These are phyloP conservation scores for Formica selysi DNA, from an alignment of 1,140 invertebrate species.

Conservation along the genomic window DNA sequence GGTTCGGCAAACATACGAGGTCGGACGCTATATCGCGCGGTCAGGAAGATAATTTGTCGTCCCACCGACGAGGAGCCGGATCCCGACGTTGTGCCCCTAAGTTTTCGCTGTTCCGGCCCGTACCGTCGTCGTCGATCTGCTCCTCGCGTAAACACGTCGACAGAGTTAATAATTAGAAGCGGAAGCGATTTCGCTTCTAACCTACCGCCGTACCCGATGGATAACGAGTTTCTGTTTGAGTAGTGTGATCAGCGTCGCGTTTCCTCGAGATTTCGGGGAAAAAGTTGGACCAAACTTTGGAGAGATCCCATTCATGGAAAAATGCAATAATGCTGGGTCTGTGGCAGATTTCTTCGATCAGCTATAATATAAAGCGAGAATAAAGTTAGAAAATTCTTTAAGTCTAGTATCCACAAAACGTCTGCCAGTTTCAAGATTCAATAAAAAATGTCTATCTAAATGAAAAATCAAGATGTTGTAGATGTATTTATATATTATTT, in stretches of 20 bases:
- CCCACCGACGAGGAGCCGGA: constrained; percentile 28
- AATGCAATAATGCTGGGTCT: neutral
- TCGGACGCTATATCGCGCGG: constrained; percentile 45
- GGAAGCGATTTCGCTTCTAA: constrained; percentile 18
- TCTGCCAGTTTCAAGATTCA: neutral
- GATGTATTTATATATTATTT: neutral
- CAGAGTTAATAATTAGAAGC: constrained; percentile 64
- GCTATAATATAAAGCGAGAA: neutral
- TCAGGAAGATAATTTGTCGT: constrained; percentile 67
- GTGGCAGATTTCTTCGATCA: constrained; percentile 4
- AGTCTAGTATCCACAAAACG: neutral
- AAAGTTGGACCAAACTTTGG: constrained; percentile 27
- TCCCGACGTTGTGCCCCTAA: constrained; percentile 13
- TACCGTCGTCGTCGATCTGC: neutral
- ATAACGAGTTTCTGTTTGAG: constrained; percentile 60
- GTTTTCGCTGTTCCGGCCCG: constrained; percentile 21
- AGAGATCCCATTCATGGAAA: neutral
- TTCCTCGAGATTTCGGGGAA: constrained; percentile 13
- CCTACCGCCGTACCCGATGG: neutral
- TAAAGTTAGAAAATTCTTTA: neutral
- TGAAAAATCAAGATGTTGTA: neutral
- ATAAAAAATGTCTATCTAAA: neutral
- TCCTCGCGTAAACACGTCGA: constrained; percentile 43
- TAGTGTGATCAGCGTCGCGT: neutral
- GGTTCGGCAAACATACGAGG: constrained; percentile 47